Conservation (phyloP, 2,113 vertebrate species). For the Cranoglanis bouderius region DNA sequence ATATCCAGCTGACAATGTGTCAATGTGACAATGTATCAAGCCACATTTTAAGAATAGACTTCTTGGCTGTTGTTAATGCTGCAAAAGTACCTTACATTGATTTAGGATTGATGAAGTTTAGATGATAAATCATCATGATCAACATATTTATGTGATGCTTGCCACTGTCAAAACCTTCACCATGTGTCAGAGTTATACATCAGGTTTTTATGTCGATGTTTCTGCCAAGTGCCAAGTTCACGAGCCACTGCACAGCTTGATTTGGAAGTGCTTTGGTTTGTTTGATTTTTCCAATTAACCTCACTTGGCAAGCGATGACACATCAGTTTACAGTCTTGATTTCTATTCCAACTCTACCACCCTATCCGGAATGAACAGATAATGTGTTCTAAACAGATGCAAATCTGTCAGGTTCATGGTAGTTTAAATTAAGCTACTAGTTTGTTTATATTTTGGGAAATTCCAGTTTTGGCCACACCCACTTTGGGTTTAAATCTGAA, state of each 20-base stretch:
- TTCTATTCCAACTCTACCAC: neutral
- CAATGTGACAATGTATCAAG: no score
- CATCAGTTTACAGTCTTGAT: neutral
- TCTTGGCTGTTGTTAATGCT: no score
- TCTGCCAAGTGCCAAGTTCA: neutral
- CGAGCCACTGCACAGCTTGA: neutral
- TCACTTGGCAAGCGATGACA: neutral
- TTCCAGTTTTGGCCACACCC: no score
- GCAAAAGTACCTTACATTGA: no score
- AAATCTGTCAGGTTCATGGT: neutral
- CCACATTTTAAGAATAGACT: no score
- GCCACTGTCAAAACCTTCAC: neutral
- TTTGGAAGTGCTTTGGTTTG: neutral
- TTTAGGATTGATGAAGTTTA: neutral
- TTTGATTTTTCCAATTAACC: conserved; percentile 2
- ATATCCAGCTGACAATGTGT: no score
- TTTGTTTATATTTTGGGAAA: no score
- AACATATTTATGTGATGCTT: neutral
- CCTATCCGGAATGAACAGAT: neutral
- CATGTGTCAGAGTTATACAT: neutral
- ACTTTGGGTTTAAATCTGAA: no score
- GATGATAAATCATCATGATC: neutral
- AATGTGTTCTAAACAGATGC: neutral
- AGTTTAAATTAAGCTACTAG: neutral
- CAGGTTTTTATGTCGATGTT: neutral